Percentiles rank a stretch among this genome's conserved stretches.
phyloP scores from a whole-genome alignment of 2,113 vertebrate species.

The Myotis brandtii region DNA sequence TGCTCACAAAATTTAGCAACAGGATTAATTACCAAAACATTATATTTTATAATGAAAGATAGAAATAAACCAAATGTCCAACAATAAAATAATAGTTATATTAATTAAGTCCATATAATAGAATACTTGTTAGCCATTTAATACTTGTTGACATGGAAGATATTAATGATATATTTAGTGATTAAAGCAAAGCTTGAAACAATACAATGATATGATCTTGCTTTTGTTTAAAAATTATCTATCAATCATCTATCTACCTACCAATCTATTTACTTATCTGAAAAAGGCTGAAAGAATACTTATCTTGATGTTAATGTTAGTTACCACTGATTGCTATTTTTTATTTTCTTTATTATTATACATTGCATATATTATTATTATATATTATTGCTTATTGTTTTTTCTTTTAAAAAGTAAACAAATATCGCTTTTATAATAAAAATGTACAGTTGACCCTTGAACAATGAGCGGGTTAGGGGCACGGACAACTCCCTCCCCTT shows the following conservation, averaged over 20 bases:
- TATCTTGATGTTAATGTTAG: conserved; percentile 21
- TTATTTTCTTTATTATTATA: neutral
- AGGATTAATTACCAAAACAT: neutral
- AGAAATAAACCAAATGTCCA: conserved; percentile 25
- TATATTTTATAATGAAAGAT: conserved; percentile 33
- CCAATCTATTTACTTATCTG: neutral
- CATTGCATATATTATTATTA: neutral
- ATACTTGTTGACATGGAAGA: neutral
- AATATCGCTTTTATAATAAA: neutral
- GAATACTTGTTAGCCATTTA: neutral
- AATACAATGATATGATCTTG: neutral
- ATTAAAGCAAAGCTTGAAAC: neutral
- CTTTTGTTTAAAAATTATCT: conserved; percentile 43
- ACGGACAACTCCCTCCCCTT: rapidly evolving
- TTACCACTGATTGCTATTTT: neutral
- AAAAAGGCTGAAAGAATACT: neutral
- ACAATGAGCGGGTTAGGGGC: too few relatives aligned
- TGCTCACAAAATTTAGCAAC: conserved; percentile 31
- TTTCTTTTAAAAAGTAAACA: conserved; percentile 30
- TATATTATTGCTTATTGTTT: neutral
- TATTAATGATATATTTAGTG: neutral
- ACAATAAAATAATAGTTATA: neutral
- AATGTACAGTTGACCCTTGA: neutral
- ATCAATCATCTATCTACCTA: neutral
- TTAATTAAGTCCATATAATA: neutral